Base-by-base conservation (phyloP, 2,797 vertebrate species). In the Lophura swinhoii region DNA sequence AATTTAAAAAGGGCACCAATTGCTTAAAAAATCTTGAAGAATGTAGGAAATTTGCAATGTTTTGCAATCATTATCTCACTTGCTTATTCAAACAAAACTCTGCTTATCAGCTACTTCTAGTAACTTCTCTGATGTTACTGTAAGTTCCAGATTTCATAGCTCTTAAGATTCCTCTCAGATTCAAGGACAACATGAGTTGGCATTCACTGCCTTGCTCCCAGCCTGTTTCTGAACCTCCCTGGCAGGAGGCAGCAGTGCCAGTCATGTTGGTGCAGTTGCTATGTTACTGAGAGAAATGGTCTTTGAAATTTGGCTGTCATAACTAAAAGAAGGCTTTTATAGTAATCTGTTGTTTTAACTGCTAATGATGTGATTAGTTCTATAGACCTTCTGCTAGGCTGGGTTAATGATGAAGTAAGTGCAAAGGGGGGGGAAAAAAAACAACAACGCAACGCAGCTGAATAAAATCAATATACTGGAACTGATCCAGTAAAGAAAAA, bases 341-440 rank as follows among this genome's bases (percentile, higher is more conserved):
- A 90, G 53, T 81, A 81, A 91, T 88, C 71, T 90, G 86, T 87
- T 90, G 75, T 76, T 95, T 87, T 85, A 93, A 80, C 78, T 91
- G 84, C 59, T 95, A 89, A 95, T 66, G 75, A 58, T 51, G 83
- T 90, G 74, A 91, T 96, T 76, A 91, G 90, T 80, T 96, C 91
- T 94, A 89, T 84, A 92, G 91, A 87, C 85, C 76, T 93, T 90
- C 84, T 96, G 93, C 83, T 77, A 76, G 87, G 68, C 82, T 93
- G 51, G 33, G 80, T 95, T 93, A 94, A 96, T 90, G 83, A 62
- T 76, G 72, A 81, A 95, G 91, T 84, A 69, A 90, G 81, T 64
- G 82, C 73, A 56, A 76, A 76, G 49, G 71, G 26, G 37, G 37
- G 41, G 77, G 26, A n/a, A 5, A 6, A 16, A 13, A 51, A 53